Evolutionary conservation across 2,113 vertebrate species (phyloP).

Genomic region (Pollimyrus isidori): DNA sequence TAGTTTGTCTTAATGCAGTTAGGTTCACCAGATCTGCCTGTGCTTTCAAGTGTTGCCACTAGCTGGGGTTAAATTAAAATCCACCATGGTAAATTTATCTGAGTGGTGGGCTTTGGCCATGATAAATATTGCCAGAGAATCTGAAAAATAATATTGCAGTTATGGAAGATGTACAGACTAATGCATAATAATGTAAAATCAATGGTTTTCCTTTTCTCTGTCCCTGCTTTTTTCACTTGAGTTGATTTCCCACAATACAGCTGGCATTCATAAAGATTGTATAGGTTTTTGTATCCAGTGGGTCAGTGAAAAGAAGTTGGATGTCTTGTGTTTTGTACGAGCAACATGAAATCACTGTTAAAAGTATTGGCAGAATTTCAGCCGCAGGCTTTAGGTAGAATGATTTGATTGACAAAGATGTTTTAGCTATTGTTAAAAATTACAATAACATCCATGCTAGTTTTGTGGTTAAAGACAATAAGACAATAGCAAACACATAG

Average conservation of each 20-base stretch:
- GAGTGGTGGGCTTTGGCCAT: neutral
- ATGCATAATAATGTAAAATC: neutral
- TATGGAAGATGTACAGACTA: neutral
- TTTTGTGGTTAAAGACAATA: neutral
- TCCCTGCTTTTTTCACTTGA: neutral
- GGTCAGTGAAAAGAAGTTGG: neutral
- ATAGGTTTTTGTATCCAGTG: neutral
- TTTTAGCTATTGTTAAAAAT: neutral
- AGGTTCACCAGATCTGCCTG: neutral
- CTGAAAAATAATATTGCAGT: neutral
- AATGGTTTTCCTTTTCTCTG: no score
- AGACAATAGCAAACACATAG: neutral
- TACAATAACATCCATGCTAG: neutral
- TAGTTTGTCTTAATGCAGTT: neutral
- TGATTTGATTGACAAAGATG: neutral
- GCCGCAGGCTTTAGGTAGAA: no score
- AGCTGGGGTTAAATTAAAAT: neutral
- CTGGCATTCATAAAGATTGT: neutral
- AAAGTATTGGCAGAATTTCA: neutral
- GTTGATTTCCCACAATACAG: neutral
- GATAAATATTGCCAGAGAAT: neutral
- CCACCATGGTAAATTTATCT: neutral
- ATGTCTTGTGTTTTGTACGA: neutral
- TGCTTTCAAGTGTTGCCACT: neutral
- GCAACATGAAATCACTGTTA: neutral